Percentiles rank a stretch among this genome's conserved stretches.
Conservation (phyloP, 1,140 invertebrate species). For the Tribolium castaneum region DNA sequence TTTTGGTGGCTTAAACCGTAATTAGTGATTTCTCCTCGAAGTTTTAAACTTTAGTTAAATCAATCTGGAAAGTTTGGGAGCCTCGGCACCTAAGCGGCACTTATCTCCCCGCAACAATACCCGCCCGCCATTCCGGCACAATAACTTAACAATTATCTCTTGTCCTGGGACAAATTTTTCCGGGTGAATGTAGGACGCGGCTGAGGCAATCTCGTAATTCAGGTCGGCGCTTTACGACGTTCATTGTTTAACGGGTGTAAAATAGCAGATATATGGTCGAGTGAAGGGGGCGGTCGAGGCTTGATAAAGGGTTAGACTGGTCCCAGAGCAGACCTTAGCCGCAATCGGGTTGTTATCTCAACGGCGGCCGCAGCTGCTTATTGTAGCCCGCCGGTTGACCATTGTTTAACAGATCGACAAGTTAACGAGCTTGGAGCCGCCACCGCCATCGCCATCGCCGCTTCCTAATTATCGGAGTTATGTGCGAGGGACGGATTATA, state of each 20-base stretch:
- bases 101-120: slow-evolving; percentile 1
- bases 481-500: slow-evolving; percentile 33
- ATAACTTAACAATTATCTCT: slow-evolving; percentile 36
- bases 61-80: not conserved
- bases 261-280: slow-evolving; percentile 46
- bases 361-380: slow-evolving; percentile 45
- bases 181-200: slow-evolving; percentile 16
- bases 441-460: slow-evolving; percentile 8
- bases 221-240: slow-evolving; percentile 36
- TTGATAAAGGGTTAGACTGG: slow-evolving; percentile 47
- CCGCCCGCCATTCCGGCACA: not conserved
- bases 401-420: slow-evolving; percentile 51
- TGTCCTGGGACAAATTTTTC: slow-evolving; percentile 32
- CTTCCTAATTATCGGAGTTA: slow-evolving; percentile 48
- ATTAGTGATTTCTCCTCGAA: not conserved
- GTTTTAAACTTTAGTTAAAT: not conserved
- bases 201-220: slow-evolving; percentile 32
- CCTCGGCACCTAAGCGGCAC: not conserved
- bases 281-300: slow-evolving; percentile 7
- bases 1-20: not conserved
- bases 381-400: slow-evolving; percentile 46
- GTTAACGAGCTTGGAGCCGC: slow-evolving; percentile 44
- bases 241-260: slow-evolving; percentile 41
- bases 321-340: slow-evolving; percentile 48
- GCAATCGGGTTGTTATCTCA: slow-evolving; percentile 51